A percentile compares a stretch with the other conserved stretches of the same genome.
These are phyloP conservation scores for Murina feae DNA, from an alignment of 2,113 vertebrate species.

Conservation along the genomic window DNA sequence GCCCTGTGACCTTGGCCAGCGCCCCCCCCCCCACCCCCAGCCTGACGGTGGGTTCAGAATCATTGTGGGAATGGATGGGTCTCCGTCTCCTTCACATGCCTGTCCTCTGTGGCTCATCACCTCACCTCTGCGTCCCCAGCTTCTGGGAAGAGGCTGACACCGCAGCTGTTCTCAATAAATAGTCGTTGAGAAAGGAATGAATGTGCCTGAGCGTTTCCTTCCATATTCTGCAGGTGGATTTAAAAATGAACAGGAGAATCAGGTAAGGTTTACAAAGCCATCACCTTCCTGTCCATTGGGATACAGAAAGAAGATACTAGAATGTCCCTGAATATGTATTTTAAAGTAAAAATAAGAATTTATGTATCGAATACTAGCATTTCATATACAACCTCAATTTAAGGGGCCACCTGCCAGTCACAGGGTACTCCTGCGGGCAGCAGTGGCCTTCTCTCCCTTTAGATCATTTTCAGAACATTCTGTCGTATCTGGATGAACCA, in stretches of 20 bases:
- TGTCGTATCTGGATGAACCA: neutral
- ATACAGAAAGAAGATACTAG: neutral
- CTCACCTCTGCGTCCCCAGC: neutral
- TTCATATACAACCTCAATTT: neutral
- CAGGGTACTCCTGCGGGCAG: neutral
- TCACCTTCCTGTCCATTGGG: neutral
- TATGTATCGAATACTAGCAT: neutral
- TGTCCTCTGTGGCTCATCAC: neutral
- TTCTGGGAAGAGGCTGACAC: neutral
- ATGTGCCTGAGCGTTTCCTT: neutral
- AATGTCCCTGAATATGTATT: neutral
- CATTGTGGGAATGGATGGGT: rapidly evolving
- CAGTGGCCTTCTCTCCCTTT: neutral
- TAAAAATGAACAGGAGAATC: neutral
- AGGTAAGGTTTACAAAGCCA: neutral
- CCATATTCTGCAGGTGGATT: neutral
- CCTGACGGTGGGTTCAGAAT: neutral
- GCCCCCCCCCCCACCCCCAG: neutral
- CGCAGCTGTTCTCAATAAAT: neutral
- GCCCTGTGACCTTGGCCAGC: neutral
- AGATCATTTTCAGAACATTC: neutral
- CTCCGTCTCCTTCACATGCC: rapidly evolving
- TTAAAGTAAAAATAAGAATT: neutral
- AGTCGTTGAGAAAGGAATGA: neutral
- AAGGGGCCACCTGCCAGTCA: neutral